Conservation (phyloP, 2,888 invertebrate species). For the Gasteruption jaculator region DNA sequence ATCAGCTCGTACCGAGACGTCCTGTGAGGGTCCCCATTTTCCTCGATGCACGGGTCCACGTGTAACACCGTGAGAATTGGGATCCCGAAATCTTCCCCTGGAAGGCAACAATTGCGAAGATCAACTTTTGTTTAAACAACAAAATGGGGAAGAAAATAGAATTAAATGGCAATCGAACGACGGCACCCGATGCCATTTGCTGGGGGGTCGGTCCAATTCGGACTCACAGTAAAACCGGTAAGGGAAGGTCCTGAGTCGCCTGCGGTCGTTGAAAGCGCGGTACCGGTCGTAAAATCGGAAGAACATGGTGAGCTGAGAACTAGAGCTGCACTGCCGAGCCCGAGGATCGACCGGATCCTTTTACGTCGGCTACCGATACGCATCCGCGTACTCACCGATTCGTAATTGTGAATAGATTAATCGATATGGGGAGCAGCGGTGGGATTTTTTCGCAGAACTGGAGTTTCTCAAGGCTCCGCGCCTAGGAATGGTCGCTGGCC, state of each 20-base stretch:
- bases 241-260: conserved; percentile 38
- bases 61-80: conserved; percentile 65
- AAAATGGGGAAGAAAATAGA: neutral
- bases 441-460: too few species aligned
- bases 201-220: neutral
- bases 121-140: too few species aligned
- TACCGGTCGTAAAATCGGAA: conserved; percentile 50
- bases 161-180: conserved; percentile 7
- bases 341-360: too few species aligned
- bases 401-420: too few species aligned
- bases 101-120: too few species aligned
- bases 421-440: too few species aligned
- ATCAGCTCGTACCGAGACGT: conserved; percentile 76
- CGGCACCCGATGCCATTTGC: neutral
- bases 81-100: conserved; percentile 42
- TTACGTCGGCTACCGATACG: too few species aligned
- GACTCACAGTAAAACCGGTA: conserved; percentile 48
- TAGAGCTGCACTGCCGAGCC: too few species aligned
- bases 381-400: too few species aligned
- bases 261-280: conserved; percentile 49
- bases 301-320: too few species aligned
- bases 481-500: too few species aligned
- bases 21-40: conserved; percentile 73
- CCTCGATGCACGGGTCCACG: conserved; percentile 69
- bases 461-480: too few species aligned